Evolutionary conservation across 2,113 vertebrate species (phyloP), one percentile per base, ranked within the genome.

Genomic region (Petaurus breviceps): DNA sequence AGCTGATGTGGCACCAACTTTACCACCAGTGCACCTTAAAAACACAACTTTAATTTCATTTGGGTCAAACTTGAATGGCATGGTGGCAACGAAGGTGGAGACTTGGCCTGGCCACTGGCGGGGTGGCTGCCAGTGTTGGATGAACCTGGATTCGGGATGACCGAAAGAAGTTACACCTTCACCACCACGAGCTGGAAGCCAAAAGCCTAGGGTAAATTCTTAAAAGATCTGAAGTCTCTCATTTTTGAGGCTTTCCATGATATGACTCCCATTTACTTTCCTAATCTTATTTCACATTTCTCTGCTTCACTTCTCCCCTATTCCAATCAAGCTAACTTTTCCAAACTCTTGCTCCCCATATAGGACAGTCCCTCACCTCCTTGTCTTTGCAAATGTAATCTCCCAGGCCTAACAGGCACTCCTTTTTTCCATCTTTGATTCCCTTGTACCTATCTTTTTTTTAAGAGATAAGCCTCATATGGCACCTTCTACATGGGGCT

Each of bases 401-500:
- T 31, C 57, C 3, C 28, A 68, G 55, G 11, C 31, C 57, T 31
- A 68, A 22, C 5, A 43, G n/a, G 68, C 22, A 77, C 5, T 77
- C 37, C 31, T 37, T 77, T 31, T 31, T 77, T 14, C 14, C 37
- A n/a, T n/a, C 37, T 77, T 37, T 77, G 16, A 19, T 5, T 7
- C 16, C 14, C 3, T n/a, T 37, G 19, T 2, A 37, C 4, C 11
- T 3, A 4, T 16, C 6, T 19, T 43, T 84, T 84, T 26, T 55
- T 55, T 1, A 77, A 68, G 43, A 84, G 68, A 8, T 43, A 84
- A 84, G 8, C 37, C 68, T 23, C 37, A 84, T 16, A 84, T n/a
- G 1, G 4, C 2, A 22, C 14, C 14, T 43, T 6, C 19, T 19
- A 43, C 5, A 22, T 84, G 2, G 7, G 0, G 6, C 0, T 84